Conservation (phyloP, 2,113 vertebrate species). For the Toxotes chatareus region DNA sequence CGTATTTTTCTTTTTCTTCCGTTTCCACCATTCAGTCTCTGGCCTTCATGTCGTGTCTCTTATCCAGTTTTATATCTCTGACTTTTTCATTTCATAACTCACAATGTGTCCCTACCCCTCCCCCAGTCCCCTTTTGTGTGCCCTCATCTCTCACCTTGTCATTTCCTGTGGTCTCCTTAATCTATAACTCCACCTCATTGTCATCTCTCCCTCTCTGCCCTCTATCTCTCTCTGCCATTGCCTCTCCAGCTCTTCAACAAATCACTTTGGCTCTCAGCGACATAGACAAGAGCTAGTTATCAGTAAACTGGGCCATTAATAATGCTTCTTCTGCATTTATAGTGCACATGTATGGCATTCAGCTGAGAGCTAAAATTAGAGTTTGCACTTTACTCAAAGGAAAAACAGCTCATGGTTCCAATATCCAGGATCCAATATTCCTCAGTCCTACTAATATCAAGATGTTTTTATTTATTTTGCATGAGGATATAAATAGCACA, state of each 20-base stretch:
- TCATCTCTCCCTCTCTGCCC: slow-evolving; percentile 24
- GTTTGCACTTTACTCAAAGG: neutral
- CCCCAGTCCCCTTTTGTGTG: neutral
- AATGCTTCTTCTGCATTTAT: neutral
- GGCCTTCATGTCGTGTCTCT: slow-evolving; percentile 3
- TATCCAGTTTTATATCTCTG: slow-evolving; percentile 24
- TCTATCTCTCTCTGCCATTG: slow-evolving; percentile 23
- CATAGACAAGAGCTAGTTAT: slow-evolving; percentile 4
- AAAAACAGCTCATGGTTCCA: neutral
- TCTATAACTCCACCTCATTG: slow-evolving; percentile 34
- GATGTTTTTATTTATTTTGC: neutral
- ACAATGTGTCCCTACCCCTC: slow-evolving; percentile 5
- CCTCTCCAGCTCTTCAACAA: slow-evolving; percentile 33
- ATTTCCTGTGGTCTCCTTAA: slow-evolving; percentile 55
- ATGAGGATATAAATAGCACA: neutral
- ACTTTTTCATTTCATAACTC: slow-evolving; percentile 36
- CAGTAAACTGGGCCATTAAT: slow-evolving; percentile 29
- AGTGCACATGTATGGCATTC: neutral
- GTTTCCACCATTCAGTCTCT: neutral
- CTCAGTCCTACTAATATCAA: neutral
- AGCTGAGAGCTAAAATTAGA: neutral
- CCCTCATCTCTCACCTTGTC: slow-evolving; percentile 57
- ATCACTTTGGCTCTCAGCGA: slow-evolving; percentile 27
- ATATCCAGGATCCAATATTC: neutral
- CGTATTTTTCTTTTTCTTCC: neutral